Percentiles rank a stretch among this genome's conserved stretches.
phyloP scores from a whole-genome alignment of 2,113 vertebrate species.

The Crocuta crocuta region DNA sequence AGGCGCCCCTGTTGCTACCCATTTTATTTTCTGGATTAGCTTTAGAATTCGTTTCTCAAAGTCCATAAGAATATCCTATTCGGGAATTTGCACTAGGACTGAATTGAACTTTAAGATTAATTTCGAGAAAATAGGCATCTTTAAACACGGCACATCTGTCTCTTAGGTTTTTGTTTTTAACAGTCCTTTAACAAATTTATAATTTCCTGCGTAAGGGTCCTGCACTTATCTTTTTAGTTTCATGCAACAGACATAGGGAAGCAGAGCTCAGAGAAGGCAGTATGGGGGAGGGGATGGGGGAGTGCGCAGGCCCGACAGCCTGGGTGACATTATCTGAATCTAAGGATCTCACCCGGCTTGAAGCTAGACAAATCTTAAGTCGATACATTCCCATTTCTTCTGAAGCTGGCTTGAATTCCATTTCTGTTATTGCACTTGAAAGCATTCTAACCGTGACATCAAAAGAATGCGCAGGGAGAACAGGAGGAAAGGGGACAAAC shows the following conservation, averaged over 20 bases:
- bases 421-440: not conserved
- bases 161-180: not conserved
- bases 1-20: not conserved
- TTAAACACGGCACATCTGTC: not conserved
- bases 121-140: not conserved
- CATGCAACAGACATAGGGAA: not conserved
- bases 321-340: not conserved
- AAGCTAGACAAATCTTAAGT: not conserved
- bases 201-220: not conserved
- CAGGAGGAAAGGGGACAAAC: not conserved
- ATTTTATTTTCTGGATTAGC: not conserved
- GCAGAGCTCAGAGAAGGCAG: not conserved
- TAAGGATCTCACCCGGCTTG: not conserved
- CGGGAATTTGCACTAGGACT: not conserved
- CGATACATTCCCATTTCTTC: not conserved
- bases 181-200: not conserved
- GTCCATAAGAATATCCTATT: not conserved
- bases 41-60: not conserved
- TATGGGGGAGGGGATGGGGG: no score
- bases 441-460: not conserved
- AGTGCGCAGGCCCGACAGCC: not conserved
- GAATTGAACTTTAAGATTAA: not conserved
- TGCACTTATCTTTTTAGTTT: not conserved
- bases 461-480: not conserved
- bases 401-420: not conserved